Percentiles rank a stretch among this genome's conserved stretches.
These are phyloP conservation scores for Malurus elegans DNA, from an alignment of 2,113 vertebrate species.

Conservation along the genomic window DNA sequence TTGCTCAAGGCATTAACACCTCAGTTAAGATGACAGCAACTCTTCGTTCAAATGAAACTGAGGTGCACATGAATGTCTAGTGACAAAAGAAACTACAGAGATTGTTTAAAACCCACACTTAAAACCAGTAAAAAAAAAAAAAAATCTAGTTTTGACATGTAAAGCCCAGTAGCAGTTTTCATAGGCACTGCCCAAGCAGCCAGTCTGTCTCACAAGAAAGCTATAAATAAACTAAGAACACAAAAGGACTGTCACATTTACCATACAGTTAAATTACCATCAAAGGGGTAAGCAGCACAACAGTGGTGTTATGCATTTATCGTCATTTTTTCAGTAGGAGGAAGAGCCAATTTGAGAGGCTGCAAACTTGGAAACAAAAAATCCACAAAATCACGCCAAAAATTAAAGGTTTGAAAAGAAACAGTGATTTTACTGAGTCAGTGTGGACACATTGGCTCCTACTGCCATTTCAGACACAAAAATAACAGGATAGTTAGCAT, in stretches of 20 bases:
- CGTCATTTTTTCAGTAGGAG: background rate
- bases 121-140: background rate
- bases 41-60: fast-evolving
- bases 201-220: background rate
- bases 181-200: background rate
- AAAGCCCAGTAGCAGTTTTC: background rate
- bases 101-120: background rate
- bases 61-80: background rate
- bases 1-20: background rate
- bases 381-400: background rate
- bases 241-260: background rate
- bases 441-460: background rate
- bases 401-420: background rate
- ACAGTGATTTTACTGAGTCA: background rate
- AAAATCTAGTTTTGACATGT: background rate
- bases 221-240: background rate
- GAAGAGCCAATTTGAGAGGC: background rate
- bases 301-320: background rate
- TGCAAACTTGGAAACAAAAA: background rate
- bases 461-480: background rate
- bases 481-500: background rate
- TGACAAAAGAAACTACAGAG: background rate
- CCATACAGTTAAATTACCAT: fast-evolving
- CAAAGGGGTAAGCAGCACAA: background rate
- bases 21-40: background rate